phyloP scores from a whole-genome alignment of 1,140 invertebrate species.

The Bombus pascuorum region DNA sequence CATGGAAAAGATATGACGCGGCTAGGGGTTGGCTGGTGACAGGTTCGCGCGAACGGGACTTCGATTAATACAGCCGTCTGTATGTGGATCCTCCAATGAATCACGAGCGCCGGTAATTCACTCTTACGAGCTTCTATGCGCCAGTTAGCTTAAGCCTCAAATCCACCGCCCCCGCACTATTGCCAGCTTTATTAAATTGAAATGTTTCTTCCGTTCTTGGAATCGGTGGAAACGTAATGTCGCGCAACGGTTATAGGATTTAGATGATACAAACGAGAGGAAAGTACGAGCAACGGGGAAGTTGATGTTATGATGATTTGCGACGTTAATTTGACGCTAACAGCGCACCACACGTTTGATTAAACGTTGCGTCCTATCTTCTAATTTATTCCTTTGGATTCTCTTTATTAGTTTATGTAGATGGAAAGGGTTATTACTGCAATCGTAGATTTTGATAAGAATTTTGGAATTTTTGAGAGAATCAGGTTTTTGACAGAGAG shows the following conservation, averaged over 20 bases:
- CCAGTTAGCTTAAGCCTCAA: not conserved
- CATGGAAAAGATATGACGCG: not conserved
- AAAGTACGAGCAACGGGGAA: not conserved
- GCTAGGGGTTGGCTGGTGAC: not conserved
- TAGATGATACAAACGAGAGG: not conserved
- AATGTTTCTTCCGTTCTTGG: conserved; percentile 12
- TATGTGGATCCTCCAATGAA: conserved; percentile 33
- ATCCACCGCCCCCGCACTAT: not conserved
- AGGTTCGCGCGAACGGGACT: not conserved
- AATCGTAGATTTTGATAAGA: not conserved
- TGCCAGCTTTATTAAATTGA: not conserved
- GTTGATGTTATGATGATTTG: not conserved
- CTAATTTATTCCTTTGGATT: not conserved
- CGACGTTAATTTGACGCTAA: not conserved
- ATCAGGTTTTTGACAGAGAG: too few relatives aligned
- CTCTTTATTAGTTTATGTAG: not conserved
- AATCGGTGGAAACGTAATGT: not conserved
- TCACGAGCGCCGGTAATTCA: conserved; percentile 29
- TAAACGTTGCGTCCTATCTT: too few relatives aligned
- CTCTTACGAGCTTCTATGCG: not conserved
- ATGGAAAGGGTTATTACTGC: not conserved
- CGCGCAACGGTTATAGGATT: not conserved
- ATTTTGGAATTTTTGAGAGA: not conserved
- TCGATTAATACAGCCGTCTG: conserved; percentile 37
- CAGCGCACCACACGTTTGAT: not conserved